These are phyloP conservation scores for Aspidiotus rigidus DNA, from an alignment of 2,888 invertebrate genomes.

Conservation along the genomic window DNA sequence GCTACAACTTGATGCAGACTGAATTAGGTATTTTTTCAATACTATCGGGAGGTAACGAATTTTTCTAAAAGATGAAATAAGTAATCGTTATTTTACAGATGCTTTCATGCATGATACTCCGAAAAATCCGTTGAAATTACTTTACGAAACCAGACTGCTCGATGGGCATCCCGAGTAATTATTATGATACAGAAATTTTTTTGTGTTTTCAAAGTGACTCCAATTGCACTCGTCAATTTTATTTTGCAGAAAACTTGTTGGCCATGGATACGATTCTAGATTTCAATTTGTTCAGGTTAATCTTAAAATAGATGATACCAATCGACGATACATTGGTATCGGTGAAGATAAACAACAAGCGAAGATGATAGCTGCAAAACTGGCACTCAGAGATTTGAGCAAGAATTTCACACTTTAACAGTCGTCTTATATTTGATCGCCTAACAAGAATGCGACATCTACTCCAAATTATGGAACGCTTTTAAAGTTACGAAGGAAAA, in stretches of 20 bases:
- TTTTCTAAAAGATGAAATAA: neutral
- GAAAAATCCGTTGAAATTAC: constrained; percentile 73
- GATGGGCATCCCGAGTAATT: no score
- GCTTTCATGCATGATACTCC: constrained; percentile 74
- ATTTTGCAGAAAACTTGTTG: neutral
- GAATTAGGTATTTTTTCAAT: constrained; percentile 56
- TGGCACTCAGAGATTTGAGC: constrained; percentile 49
- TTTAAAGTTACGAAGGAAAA: no score
- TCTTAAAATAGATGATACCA: constrained; percentile 40
- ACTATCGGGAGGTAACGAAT: neutral
- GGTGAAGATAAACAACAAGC: constrained; percentile 63
- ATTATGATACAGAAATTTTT: no score
- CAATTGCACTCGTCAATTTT: neutral
- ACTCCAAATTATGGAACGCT: no score
- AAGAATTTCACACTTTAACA: constrained; percentile 26
- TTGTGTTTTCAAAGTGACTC: no score
- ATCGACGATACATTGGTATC: constrained; percentile 56
- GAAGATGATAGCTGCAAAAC: constrained; percentile 68
- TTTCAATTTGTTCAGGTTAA: neutral
- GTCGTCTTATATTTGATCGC: no score
- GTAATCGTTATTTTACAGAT: constrained; percentile 45
- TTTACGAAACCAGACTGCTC: constrained; percentile 69
- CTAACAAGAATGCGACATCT: no score
- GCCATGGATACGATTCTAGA: neutral
- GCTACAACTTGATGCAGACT: constrained; percentile 66